Evolutionary conservation across 2,113 vertebrate genomes (phyloP).

Genomic region (Puma concolor): DNA sequence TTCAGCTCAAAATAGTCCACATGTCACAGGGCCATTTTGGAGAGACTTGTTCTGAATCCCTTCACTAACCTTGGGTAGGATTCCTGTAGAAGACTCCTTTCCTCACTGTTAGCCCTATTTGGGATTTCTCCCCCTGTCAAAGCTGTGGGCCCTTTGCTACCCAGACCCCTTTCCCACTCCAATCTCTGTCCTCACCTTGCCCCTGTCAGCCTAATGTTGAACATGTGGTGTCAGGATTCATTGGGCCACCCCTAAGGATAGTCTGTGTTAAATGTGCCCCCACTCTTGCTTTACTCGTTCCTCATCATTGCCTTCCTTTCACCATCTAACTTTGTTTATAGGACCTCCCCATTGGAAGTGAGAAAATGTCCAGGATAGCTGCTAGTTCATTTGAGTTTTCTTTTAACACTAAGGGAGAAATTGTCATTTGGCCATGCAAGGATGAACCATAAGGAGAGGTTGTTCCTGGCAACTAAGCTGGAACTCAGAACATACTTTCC

Average conservation of each 20-base stretch:
- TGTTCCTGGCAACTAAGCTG: background rate
- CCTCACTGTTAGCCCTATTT: background rate
- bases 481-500: constrained; percentile 1
- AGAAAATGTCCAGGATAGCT: background rate
- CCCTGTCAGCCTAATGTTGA: background rate
- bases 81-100: background rate
- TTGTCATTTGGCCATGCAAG: background rate
- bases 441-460: background rate
- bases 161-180: background rate
- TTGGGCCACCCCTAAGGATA: background rate
- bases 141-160: background rate
- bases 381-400: background rate
- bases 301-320: background rate
- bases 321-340: background rate
- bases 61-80: background rate
- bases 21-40: background rate
- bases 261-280: background rate
- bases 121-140: no score
- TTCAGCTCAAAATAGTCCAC: background rate
- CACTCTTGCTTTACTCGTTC: background rate
- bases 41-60: background rate
- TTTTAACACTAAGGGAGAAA: background rate
- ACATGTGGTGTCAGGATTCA: background rate
- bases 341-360: background rate
- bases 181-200: background rate